These are phyloP conservation scores for Gari tellinella DNA, from an alignment of 2,888 invertebrate genomes.

Conservation along the genomic window DNA sequence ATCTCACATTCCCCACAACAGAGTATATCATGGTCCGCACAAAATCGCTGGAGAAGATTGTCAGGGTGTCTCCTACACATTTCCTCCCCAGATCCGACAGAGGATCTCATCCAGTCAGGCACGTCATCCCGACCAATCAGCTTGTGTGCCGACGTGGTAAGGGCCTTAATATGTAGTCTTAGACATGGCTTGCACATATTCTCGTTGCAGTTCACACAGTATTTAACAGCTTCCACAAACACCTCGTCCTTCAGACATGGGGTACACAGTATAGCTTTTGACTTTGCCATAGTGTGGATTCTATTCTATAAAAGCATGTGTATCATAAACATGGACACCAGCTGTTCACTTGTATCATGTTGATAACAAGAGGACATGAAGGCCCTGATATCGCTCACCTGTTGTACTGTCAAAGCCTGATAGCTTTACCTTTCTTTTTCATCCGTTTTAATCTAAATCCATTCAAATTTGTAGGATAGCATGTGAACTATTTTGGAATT, in stretches of 20 bases:
- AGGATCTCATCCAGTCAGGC: constrained; percentile 18
- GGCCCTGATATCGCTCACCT: no score
- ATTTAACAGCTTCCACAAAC: constrained; percentile 26
- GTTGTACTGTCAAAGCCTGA: no score
- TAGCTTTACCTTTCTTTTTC: no score
- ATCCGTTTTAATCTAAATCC: no score
- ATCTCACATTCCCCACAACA: constrained; percentile 35
- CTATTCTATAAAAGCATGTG: no score
- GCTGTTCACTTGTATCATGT: no score
- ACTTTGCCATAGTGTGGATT: no score
- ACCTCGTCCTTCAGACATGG: constrained; percentile 29
- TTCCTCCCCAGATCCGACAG: not conserved
- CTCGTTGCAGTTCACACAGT: constrained; percentile 36
- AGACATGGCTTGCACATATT: constrained; percentile 36
- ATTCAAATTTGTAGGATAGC: no score
- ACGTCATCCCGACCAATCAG: constrained; percentile 29
- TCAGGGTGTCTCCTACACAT: constrained; percentile 26
- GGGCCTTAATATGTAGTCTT: constrained; percentile 22
- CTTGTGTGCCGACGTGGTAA: constrained; percentile 4
- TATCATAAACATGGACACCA: no score
- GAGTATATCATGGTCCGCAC: constrained; percentile 27
- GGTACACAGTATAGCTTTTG: constrained; percentile 16
- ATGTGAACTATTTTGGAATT: no score
- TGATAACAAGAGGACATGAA: no score
- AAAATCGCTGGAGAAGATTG: constrained; percentile 16